Conservation (phyloP, 2,797 vertebrate genomes). For the Hydrophis major region DNA sequence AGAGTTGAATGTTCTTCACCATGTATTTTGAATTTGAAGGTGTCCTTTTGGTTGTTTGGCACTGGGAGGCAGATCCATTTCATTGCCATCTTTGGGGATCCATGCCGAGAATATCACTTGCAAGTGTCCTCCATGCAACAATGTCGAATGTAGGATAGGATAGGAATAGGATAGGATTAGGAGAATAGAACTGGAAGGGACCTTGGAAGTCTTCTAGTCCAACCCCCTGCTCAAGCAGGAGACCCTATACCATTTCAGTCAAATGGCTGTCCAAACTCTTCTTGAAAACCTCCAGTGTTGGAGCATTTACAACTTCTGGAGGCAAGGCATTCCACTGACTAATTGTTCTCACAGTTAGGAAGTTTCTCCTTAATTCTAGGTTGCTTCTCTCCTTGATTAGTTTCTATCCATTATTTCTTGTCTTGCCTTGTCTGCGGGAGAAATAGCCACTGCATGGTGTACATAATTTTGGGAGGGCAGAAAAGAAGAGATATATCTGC, state of each 20-base stretch:
- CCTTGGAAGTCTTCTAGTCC: no score
- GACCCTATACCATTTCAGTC: background rate
- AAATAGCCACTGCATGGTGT: background rate
- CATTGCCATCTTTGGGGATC: background rate
- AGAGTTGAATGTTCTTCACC: background rate
- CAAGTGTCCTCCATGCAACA: background rate
- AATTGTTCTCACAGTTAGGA: background rate
- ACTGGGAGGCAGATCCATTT: background rate
- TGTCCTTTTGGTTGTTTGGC: background rate
- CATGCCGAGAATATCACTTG: background rate
- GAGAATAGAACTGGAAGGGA: no score
- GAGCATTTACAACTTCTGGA: background rate
- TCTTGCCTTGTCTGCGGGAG: no score
- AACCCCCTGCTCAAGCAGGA: no score
- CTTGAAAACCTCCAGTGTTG: background rate
- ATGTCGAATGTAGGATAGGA: background rate
- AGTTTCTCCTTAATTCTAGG: no score
- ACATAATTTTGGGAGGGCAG: background rate
- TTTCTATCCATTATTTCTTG: no score
- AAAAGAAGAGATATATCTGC: background rate
- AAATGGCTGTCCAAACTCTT: fast-evolving
- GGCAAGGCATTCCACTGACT: background rate
- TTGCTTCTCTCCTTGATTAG: no score
- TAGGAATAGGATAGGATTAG: no score
- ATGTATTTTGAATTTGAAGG: background rate